phyloP scores from a whole-genome alignment of 2,888 invertebrate species.

The Drosophila mimetica region DNA sequence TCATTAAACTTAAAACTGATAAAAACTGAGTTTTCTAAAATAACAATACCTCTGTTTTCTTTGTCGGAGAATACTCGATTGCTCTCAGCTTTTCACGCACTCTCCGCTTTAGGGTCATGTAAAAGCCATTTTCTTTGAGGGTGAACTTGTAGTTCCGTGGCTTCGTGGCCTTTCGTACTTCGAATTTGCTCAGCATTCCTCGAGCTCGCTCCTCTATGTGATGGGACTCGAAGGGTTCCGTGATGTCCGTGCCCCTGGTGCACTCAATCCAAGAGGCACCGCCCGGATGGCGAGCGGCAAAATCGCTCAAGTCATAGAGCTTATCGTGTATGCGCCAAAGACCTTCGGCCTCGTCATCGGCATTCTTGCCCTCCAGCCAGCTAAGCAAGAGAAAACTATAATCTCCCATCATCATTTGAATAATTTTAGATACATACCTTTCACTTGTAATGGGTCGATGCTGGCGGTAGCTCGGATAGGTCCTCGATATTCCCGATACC shows the following conservation, averaged over 20 bases:
- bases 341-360: slow-evolving; percentile 89
- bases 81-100: slow-evolving; percentile 86
- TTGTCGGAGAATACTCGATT: slow-evolving; percentile 83
- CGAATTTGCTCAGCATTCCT: slow-evolving; percentile 87
- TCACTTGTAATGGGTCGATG: slow-evolving; percentile 54
- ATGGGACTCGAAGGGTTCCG: slow-evolving; percentile 91
- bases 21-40: no score
- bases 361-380: slow-evolving; percentile 88
- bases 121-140: slow-evolving; percentile 90
- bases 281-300: slow-evolving; percentile 92
- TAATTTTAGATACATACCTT: slow-evolving; percentile 56
- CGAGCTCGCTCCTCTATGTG: slow-evolving; percentile 87
- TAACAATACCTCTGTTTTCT: slow-evolving; percentile 67
- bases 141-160: slow-evolving; percentile 90
- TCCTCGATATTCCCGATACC: slow-evolving; percentile 76
- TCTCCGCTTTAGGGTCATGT: slow-evolving; percentile 87
- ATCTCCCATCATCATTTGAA: not conserved
- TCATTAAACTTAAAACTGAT: no score
- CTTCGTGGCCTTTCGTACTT: slow-evolving; percentile 86
- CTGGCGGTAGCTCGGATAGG: slow-evolving; percentile 81
- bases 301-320: slow-evolving; percentile 93
- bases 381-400: slow-evolving; percentile 50
- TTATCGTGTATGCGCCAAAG: slow-evolving; percentile 90
- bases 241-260: slow-evolving; percentile 91
- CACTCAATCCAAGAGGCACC: slow-evolving; percentile 90